Evolutionary conservation across 2,888 invertebrate species (phyloP).

Genomic region (Lasioglossum lativentre): DNA sequence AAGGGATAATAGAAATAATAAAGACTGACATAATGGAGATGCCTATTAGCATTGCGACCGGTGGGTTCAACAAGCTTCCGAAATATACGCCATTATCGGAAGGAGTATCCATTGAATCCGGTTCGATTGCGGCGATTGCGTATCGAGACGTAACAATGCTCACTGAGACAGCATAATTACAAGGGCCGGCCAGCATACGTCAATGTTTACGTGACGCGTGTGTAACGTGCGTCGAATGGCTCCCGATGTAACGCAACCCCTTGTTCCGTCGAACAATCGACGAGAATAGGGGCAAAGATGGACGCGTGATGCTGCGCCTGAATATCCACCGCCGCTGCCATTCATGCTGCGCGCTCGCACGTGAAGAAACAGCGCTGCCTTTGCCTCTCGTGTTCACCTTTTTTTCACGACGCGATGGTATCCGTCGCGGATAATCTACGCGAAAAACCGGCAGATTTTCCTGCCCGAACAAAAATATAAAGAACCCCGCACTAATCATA

Average conservation of each 20-base stretch:
- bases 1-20: not conserved
- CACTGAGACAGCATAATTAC: slow-evolving; percentile 73
- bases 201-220: slow-evolving; percentile 49
- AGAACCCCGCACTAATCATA: no score
- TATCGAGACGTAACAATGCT: slow-evolving; percentile 65
- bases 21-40: not conserved
- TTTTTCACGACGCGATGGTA: not conserved
- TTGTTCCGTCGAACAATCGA: slow-evolving; percentile 52
- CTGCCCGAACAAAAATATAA: not conserved
- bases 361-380: slow-evolving; percentile 31
- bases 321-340: slow-evolving; percentile 70
- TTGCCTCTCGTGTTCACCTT: slow-evolving; percentile 27
- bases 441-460: slow-evolving; percentile 8
- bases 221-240: slow-evolving; percentile 39
- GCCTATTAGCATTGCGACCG: not conserved
- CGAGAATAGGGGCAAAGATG: slow-evolving; percentile 59
- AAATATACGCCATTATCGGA: not conserved
- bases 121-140: slow-evolving; percentile 20
- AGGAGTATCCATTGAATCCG: slow-evolving; percentile 5
- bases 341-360: slow-evolving; percentile 41
- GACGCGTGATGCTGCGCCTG: slow-evolving; percentile 66
- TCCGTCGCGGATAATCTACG: slow-evolving; percentile 14
- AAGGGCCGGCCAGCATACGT: slow-evolving; percentile 40
- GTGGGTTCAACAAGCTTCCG: not conserved
- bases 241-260: slow-evolving; percentile 42